Percentiles rank a stretch among this genome's conserved stretches.
phyloP scores from a whole-genome alignment of 2,113 vertebrate species.

The Taurulus bubalis region DNA sequence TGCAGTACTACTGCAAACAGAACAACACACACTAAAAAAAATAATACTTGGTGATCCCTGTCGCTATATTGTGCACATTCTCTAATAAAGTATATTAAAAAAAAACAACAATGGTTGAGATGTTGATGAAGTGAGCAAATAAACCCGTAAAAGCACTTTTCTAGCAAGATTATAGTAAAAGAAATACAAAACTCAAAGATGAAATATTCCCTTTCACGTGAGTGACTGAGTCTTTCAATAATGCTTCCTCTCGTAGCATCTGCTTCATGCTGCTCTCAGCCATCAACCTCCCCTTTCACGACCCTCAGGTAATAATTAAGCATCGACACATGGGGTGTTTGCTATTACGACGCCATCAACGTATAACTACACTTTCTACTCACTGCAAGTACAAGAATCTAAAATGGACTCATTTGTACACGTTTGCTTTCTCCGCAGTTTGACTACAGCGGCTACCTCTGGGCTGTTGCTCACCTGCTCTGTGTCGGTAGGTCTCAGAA shows the following conservation, averaged over 20 bases:
- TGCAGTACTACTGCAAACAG: too few relatives aligned
- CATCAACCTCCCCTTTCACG: constrained; percentile 85
- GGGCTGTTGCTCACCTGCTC: constrained; percentile 89
- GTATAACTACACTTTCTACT: not conserved
- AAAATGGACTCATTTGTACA: not conserved
- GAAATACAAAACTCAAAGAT: not conserved
- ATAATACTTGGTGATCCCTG: too few relatives aligned
- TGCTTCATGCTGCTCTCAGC: constrained; percentile 87
- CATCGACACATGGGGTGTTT: not conserved
- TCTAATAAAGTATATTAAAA: too few relatives aligned
- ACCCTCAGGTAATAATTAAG: constrained; percentile 85
- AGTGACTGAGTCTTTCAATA: not conserved
- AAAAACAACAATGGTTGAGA: not conserved
- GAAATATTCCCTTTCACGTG: not conserved
- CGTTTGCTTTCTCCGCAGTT: constrained; percentile 79
- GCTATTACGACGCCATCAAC: not conserved
- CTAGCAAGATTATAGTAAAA: not conserved
- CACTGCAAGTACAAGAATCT: not conserved
- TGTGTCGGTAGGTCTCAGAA: constrained; percentile 88
- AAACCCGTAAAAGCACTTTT: not conserved
- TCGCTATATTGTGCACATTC: too few relatives aligned
- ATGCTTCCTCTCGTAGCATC: constrained; percentile 73
- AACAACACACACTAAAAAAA: too few relatives aligned
- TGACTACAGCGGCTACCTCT: constrained; percentile 89
- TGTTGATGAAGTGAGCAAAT: not conserved